Evolutionary conservation across 2,888 invertebrate genomes (phyloP).

Genomic region (Electrophaes corylata): DNA sequence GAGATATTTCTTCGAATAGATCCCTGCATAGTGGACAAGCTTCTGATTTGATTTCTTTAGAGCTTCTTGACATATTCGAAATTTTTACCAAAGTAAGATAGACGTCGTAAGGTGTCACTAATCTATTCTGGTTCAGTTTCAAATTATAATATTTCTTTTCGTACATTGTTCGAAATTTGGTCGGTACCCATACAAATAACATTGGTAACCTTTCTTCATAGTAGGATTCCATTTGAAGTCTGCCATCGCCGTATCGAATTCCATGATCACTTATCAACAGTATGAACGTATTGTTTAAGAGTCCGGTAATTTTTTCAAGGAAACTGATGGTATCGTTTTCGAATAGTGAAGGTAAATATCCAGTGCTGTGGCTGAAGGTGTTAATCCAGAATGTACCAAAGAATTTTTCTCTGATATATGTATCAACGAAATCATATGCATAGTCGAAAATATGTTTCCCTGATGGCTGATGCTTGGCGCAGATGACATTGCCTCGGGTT

Average conservation of each 20-base stretch:
- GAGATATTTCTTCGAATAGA: constrained; percentile 83
- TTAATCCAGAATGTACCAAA: constrained; percentile 91
- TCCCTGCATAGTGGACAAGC: constrained; percentile 87
- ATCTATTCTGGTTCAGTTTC: constrained; percentile 84
- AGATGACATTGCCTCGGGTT: constrained; percentile 68
- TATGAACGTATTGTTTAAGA: constrained; percentile 86
- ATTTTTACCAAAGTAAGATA: constrained; percentile 84
- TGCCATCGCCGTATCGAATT: constrained; percentile 85
- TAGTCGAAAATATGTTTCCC: constrained; percentile 87
- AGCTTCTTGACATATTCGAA: constrained; percentile 79
- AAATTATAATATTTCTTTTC: constrained; percentile 84
- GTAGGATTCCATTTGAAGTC: constrained; percentile 88
- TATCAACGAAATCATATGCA: constrained; percentile 85
- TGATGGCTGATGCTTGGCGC: constrained; percentile 77
- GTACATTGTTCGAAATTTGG: constrained; percentile 80
- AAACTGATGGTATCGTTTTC: constrained; percentile 84
- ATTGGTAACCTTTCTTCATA: constrained; percentile 91
- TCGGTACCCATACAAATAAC: constrained; percentile 88
- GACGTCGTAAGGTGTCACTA: constrained; percentile 90
- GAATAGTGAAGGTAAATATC: constrained; percentile 86
- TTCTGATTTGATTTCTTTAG: constrained; percentile 74
- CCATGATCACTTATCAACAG: constrained; percentile 92
- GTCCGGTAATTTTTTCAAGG: constrained; percentile 76
- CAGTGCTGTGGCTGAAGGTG: constrained; percentile 88
- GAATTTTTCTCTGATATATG: constrained; percentile 83